A percentile compares a stretch with the other conserved stretches of the same genome.
phyloP scores from a whole-genome alignment of 2,797 vertebrate species.

The Typhlichthys subterraneus region DNA sequence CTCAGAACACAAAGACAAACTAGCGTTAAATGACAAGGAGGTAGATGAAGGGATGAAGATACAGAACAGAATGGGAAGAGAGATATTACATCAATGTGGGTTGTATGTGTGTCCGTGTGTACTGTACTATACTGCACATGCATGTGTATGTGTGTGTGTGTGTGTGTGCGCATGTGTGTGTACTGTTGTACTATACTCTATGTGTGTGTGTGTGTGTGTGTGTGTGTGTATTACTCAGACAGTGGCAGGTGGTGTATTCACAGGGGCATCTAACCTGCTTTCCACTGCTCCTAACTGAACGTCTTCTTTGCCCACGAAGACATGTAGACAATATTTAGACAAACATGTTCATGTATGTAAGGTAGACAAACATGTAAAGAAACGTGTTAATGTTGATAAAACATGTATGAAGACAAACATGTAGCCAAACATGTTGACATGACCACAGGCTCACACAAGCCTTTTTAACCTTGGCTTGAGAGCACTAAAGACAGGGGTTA shows the following conservation, averaged over 20 bases:
- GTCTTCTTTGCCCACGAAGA: constrained; percentile 18
- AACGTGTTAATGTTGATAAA: too few species aligned
- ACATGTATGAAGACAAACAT: too few species aligned
- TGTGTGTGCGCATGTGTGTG: neutral
- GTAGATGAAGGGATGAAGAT: too few species aligned
- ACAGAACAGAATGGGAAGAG: too few species aligned
- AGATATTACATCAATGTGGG: too few species aligned
- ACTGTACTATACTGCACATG: too few species aligned
- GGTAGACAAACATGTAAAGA: constrained; percentile 1
- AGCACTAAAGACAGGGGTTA: neutral
- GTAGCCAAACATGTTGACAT: constrained; percentile 13
- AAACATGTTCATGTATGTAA: constrained; percentile 1
- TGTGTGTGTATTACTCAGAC: neutral
- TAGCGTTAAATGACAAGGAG: too few species aligned
- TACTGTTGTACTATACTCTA: too few species aligned
- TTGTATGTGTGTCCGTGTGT: too few species aligned
- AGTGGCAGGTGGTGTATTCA: constrained; percentile 42
- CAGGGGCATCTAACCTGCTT: constrained; percentile 56
- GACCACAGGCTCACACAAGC: neutral
- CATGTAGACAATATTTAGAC: constrained; percentile 7
- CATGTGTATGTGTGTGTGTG: neutral
- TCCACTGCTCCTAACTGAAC: constrained; percentile 48
- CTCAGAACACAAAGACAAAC: too few species aligned
- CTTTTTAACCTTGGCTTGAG: neutral
- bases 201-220: neutral